Evolutionary conservation across 2,113 vertebrate genomes (phyloP).

Genomic region (Pica pica): DNA sequence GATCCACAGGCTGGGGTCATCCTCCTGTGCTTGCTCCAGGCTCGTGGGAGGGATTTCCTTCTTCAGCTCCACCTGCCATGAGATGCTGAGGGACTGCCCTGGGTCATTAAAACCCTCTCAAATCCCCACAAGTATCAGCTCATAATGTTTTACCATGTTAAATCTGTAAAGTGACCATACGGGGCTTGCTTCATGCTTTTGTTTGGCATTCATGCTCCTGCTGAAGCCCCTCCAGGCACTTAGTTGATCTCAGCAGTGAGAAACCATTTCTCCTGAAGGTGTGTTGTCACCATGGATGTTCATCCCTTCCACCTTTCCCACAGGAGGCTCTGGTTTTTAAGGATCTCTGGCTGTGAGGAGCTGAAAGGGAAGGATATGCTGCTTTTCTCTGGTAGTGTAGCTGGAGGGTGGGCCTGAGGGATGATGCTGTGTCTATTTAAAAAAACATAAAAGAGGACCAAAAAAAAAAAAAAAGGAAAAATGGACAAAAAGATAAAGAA

Average conservation of each 20-base stretch:
- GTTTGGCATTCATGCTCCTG: neutral
- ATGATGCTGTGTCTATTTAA: neutral
- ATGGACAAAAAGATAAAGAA: neutral
- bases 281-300: neutral
- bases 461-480: fast-evolving
- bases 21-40: neutral
- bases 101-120: neutral
- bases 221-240: neutral
- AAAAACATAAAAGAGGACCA: no score
- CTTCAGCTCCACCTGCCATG: neutral
- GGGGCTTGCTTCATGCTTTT: neutral
- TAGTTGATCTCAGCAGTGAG: neutral
- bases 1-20: neutral
- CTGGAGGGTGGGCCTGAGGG: neutral
- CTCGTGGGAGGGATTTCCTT: neutral
- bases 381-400: neutral
- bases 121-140: neutral
- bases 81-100: neutral
- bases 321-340: neutral
- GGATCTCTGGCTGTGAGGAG: neutral
- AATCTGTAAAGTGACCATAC: neutral
- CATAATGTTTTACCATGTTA: fast-evolving
- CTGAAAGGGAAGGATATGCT: neutral
- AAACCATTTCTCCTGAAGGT: neutral
- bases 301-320: neutral